Evolutionary conservation across 2,888 invertebrate species (phyloP), one percentile per base, ranked within the genome.

Genomic region (Sarcophaga caerulescens): DNA sequence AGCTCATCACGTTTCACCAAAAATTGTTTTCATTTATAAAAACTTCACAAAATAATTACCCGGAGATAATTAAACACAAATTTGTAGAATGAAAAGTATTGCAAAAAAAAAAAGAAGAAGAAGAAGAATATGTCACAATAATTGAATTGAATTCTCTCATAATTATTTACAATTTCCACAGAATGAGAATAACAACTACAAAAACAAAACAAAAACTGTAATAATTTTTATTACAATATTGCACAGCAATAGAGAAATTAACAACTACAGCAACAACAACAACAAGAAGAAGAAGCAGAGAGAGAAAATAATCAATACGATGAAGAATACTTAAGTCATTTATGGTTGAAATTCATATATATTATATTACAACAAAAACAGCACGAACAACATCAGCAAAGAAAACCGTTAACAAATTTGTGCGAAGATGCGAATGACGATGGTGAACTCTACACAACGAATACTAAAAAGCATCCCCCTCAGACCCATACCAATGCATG

Each of bases 311-410:
- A 74, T 75, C 85, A 74, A 70, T 81, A 83, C 68, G 68, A 75
- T 65, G 74, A 80, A 35, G 77, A 74, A 76, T 82, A 82, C 82
- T 87, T 87, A 87, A 87, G 70, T 83, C 85, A 81, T 85, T 87
- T 85, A 87, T 87, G 87, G 87, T 85, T 84, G 74, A 76, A 80
- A 75, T 87, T 82, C 80, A 81, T 78, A 71, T 71, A 74, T 73
- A 84, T 62, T 63, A 85, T 76, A 70, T 69, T 80, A 47, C 62
- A 14, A 47, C 71, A 57, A 57, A 62, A 17, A 63, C 69, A 17
- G 44, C 23, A 35, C 3, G 12, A n/a, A 14, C 73, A 8, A 19
- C 21, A 4, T 21, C 17, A 11, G n/a, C 71, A 35, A 70, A 6
- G 35, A 21, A 4, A 14, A 73, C n/a, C 59, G 21, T 23, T 8